Conservation (phyloP, 53 echinoderm and acorn worm species). For the Temnopleurus reevesii region DNA sequence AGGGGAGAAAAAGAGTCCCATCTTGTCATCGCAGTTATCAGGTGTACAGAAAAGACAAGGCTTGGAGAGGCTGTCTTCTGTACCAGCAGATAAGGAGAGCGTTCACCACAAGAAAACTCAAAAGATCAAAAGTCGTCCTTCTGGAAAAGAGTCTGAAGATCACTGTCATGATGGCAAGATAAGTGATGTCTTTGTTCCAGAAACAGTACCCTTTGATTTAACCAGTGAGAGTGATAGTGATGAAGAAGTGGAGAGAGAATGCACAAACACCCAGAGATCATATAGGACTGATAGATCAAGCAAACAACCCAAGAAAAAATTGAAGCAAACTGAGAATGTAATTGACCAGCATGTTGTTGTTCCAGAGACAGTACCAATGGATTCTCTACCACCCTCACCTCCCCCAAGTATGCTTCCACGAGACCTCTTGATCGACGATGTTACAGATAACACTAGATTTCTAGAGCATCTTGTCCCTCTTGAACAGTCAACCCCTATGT, state of each 20-base stretch:
- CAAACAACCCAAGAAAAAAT: too few species aligned
- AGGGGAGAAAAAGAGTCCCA: slow-evolving; percentile 10
- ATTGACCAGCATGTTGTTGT: background rate
- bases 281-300: background rate
- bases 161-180: background rate
- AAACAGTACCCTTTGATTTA: background rate
- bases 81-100: background rate
- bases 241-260: background rate
- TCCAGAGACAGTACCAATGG: slow-evolving; percentile 41
- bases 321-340: background rate
- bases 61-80: background rate
- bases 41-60: background rate
- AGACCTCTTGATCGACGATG: background rate
- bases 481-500: slow-evolving; percentile 34
- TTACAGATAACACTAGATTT: background rate
- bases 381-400: background rate
- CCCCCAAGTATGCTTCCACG: background rate
- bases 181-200: slow-evolving; percentile 9
- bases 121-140: background rate
- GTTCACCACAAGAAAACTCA: background rate
- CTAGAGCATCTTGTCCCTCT: background rate
- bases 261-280: background rate
- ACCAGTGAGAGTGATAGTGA: background rate
- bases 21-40: background rate
- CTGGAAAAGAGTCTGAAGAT: background rate